Evolutionary conservation across 2,113 vertebrate genomes (phyloP).

Genomic region (Xiphophorus maculatus): DNA sequence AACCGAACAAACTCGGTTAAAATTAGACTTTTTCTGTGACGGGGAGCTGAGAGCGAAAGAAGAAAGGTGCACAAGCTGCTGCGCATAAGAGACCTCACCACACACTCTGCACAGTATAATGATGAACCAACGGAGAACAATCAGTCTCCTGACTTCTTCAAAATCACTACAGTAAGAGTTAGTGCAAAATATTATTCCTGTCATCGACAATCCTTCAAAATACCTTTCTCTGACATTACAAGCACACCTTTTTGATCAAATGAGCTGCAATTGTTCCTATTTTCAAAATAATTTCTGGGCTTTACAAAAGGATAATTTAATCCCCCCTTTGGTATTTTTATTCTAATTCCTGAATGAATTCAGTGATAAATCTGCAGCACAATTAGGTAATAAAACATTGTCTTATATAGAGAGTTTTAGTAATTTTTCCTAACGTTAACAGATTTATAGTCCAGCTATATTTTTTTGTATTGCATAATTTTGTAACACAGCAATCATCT

Average conservation of each 20-base stretch:
- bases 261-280: too few species aligned
- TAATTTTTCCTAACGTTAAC: neutral
- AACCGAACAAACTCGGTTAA: neutral
- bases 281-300: too few species aligned
- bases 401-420: neutral
- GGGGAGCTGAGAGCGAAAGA: neutral
- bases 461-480: neutral
- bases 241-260: too few species aligned
- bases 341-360: neutral
- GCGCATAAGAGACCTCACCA: too few species aligned
- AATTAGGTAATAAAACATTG: neutral
- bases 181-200: neutral
- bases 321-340: neutral
- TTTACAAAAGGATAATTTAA: too few species aligned
- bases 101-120: neutral
- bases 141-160: neutral
- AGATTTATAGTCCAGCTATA: neutral
- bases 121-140: neutral
- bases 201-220: neutral
- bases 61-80: neutral
- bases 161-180: neutral
- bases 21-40: neutral
- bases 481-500: neutral
- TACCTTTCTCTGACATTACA: too few species aligned
- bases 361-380: neutral